Percentiles rank a stretch among this genome's conserved stretches.
Conservation (phyloP, 37 sponge, comb jelly and placozoan species). For the Crambe crambe region DNA sequence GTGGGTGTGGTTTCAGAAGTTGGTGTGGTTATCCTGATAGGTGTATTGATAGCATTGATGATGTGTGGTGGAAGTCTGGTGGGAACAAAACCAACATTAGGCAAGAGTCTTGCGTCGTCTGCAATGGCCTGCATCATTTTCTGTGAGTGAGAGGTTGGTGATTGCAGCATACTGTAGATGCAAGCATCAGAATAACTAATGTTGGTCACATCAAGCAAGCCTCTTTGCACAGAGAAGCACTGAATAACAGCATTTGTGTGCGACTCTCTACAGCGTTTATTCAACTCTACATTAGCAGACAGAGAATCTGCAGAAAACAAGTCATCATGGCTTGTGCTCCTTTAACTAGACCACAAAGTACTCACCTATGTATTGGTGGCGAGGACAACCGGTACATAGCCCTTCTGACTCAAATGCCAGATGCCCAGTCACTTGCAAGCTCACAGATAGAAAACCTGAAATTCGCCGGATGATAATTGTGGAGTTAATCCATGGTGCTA, state of each 20-base stretch:
- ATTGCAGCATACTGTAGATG: neutral
- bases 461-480: slow-evolving; percentile 36
- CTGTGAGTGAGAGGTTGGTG: neutral
- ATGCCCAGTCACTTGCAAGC: slow-evolving; percentile 29
- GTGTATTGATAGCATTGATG: neutral
- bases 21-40: neutral
- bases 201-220: neutral
- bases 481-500: slow-evolving; percentile 45
- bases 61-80: too few relatives aligned
- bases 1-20: neutral
- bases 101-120: neutral
- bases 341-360: neutral
- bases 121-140: neutral
- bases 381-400: slow-evolving; percentile 36
- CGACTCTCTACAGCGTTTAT: neutral
- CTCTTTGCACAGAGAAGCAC: neutral
- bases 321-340: too few relatives aligned
- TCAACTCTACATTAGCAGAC: neutral
- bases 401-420: slow-evolving; percentile 27
- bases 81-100: neutral
- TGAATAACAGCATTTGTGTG: neutral
- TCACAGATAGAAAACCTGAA: slow-evolving; percentile 34
- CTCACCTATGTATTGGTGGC: slow-evolving; percentile 2
- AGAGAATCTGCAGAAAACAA: neutral
- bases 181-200: slow-evolving; percentile 9